These are phyloP conservation scores for Sebastes matsubarae DNA, from an alignment of 2,797 vertebrate species.

Conservation along the genomic window DNA sequence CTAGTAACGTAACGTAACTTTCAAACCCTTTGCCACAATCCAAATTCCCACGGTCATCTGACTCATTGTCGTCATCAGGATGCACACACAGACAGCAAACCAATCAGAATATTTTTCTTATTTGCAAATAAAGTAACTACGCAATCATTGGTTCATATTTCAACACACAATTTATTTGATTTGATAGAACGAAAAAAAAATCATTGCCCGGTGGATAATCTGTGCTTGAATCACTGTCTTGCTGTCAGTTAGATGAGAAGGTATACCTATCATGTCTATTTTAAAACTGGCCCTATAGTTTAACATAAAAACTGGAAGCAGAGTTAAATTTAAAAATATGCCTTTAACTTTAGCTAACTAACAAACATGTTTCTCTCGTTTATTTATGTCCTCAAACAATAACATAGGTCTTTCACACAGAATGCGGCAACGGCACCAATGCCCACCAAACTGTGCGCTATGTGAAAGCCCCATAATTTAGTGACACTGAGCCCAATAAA, in stretches of 20 bases:
- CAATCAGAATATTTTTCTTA: not conserved
- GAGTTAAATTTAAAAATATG: not conserved
- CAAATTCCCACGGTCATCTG: not conserved
- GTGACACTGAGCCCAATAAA: no score
- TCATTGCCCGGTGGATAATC: not conserved
- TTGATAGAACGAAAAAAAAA: no score
- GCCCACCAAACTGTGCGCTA: accelerated
- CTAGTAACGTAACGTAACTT: no score
- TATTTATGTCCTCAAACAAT: not conserved
- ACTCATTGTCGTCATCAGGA: no score
- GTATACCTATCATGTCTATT: not conserved
- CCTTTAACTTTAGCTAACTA: not conserved
- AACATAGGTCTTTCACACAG: no score
- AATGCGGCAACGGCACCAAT: no score
- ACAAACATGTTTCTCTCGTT: not conserved
- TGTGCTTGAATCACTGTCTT: not conserved
- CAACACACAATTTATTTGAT: no score
- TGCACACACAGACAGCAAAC: no score
- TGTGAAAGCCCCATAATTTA: no score
- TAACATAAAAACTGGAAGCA: not conserved
- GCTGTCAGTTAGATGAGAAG: not conserved
- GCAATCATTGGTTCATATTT: no score
- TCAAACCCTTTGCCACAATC: no score
- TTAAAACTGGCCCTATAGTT: not conserved
- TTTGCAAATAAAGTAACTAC: no score